A percentile compares a stretch with the other conserved stretches of the same genome.
Evolutionary conservation across 2,888 invertebrate genomes (phyloP).

Genomic region (Leptarthrus brevirostris): DNA sequence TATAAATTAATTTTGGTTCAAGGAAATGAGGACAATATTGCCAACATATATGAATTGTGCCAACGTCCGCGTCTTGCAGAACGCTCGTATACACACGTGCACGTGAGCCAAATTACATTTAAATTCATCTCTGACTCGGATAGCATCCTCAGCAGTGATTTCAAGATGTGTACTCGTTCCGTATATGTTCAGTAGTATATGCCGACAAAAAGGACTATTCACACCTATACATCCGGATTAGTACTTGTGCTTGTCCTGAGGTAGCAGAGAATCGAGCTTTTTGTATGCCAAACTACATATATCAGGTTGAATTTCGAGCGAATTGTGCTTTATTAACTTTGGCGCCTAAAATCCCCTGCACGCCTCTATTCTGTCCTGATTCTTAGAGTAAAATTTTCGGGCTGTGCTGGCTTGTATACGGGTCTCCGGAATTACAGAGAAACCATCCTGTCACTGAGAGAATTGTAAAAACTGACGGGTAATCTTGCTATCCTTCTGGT

Average conservation of each 20-base stretch:
- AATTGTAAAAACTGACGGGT: slow-evolving; percentile 25
- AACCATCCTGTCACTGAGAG: slow-evolving; percentile 31
- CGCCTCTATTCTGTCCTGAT: slow-evolving; percentile 1
- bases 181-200: slow-evolving; percentile 6
- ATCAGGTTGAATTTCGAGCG: slow-evolving; percentile 40
- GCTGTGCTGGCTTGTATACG: background rate
- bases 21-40: slow-evolving; percentile 52
- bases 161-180: slow-evolving; percentile 4
- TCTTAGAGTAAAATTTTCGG: background rate
- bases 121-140: slow-evolving; percentile 47
- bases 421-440: slow-evolving; percentile 25
- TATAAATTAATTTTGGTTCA: slow-evolving; percentile 51
- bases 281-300: slow-evolving; percentile 41
- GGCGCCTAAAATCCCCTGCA: slow-evolving; percentile 42
- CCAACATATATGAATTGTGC: slow-evolving; percentile 32
- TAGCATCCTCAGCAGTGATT: slow-evolving; percentile 11
- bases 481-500: slow-evolving; percentile 39
- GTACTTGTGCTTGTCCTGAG: background rate
- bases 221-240: slow-evolving; percentile 33
- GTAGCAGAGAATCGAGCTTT: slow-evolving; percentile 13
- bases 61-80: background rate
- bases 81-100: background rate
- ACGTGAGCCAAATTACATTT: slow-evolving; percentile 41
- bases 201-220: slow-evolving; percentile 39
- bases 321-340: slow-evolving; percentile 50